phyloP scores from a whole-genome alignment of 1,140 invertebrate species.

The Formica exsecta region DNA sequence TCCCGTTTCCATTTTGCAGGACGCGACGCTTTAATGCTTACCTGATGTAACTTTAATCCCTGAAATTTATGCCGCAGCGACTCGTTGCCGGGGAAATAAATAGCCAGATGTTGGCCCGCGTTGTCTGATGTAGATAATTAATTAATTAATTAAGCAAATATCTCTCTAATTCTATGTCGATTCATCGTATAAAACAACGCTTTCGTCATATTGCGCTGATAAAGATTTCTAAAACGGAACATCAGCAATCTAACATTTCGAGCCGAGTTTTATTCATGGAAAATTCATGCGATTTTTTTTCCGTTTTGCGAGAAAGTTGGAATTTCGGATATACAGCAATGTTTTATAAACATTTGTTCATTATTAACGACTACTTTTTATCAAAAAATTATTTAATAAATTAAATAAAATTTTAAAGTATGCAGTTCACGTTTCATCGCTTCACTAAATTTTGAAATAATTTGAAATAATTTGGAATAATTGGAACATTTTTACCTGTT shows the following conservation, averaged over 20 bases:
- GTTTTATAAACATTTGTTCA: background rate
- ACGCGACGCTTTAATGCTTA: slow-evolving; percentile 26
- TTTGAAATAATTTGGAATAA: background rate
- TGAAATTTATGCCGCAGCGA: slow-evolving; percentile 56
- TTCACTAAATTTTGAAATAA: background rate
- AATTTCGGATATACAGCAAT: slow-evolving; percentile 5
- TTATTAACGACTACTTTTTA: background rate
- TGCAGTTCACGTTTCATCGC: background rate
- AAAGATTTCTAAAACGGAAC: slow-evolving; percentile 31
- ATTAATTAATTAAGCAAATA: slow-evolving; percentile 58
- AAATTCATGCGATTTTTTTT: slow-evolving; percentile 32
- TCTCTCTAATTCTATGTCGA: slow-evolving; percentile 12
- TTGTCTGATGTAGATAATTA: slow-evolving; percentile 54
- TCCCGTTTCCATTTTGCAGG: slow-evolving; percentile 45
- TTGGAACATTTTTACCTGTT: background rate
- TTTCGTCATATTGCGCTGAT: slow-evolving; percentile 11
- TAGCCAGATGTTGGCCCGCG: background rate
- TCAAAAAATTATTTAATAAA: background rate
- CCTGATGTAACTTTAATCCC: slow-evolving; percentile 55
- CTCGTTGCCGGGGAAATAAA: slow-evolving; percentile 18
- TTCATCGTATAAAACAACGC: background rate
- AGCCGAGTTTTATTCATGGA: slow-evolving; percentile 6
- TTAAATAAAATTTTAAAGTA: background rate
- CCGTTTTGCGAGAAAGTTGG: background rate
- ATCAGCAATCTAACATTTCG: slow-evolving; percentile 43